phyloP scores from a whole-genome alignment of 2,113 vertebrate species.

The Scalopus aquaticus region DNA sequence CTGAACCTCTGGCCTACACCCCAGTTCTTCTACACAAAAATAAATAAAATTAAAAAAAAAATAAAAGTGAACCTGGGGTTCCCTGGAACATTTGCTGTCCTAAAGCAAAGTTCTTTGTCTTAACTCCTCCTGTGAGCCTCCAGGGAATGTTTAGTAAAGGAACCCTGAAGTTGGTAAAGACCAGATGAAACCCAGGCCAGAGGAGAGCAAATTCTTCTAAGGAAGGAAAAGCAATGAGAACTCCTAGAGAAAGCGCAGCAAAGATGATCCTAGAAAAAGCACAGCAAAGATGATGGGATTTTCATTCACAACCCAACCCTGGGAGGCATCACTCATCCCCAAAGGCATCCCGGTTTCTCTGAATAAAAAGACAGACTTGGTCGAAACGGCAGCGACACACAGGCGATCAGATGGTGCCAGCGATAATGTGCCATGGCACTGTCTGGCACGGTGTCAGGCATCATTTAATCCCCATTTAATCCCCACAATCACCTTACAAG shows the following conservation, averaged over 20 bases:
- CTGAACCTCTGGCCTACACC: no score
- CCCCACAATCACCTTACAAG: not conserved
- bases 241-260: not conserved
- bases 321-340: not conserved
- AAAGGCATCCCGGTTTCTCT: not conserved
- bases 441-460: not conserved
- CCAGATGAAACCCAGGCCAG: not conserved
- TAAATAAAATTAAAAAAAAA: no score
- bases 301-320: not conserved
- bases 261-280: not conserved
- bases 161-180: not conserved
- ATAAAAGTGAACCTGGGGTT: not conserved
- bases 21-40: no score
- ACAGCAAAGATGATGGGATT: not conserved
- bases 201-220: not conserved
- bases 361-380: not conserved
- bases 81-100: not conserved
- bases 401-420: not conserved
- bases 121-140: not conserved
- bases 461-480: not conserved
- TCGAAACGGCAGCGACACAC: not conserved
- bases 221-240: not conserved
- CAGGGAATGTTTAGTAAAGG: not conserved
- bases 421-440: not conserved
- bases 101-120: not conserved